Evolutionary conservation across 2,113 vertebrate species (phyloP), one percentile per base, ranked within the genome.

Genomic region (Heteronetta atricapilla): DNA sequence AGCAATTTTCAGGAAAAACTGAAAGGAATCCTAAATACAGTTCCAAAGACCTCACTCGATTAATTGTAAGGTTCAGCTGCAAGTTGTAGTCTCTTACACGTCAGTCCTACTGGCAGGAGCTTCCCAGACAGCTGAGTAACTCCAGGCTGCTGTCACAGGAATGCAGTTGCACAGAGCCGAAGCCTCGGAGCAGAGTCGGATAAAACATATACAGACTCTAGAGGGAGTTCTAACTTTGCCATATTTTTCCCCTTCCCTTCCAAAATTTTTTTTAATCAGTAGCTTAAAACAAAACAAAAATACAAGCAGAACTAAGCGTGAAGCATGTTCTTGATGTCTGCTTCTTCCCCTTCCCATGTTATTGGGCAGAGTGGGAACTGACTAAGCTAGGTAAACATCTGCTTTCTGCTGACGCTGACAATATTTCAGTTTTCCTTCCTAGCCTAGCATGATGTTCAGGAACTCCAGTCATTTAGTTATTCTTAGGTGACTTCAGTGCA

Each of bases 201-300:
- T 8, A 38, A 55, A 77, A 31, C 74, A 6, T 3, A 22, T 8
- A n/a, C 75, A 86, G 91, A 93, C 91, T 93, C 91, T 96, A 96
- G 89, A 95, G 88, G 95, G 95, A 96, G 90, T 94, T 86, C 94
- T 94, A 91, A 91, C 89, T 93, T 91, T 88, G 68, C 76, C 73
- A 1, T 40, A 75, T 31, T 42, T 34, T 55, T 63, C 83, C 73
- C 89, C 84, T 78, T 4, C 60, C 89, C 77, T 70, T 4, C 4
- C 14, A 5, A 31, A 26, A 0, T 42, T 89, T 44, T 50, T 42
- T n/a, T n/a, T n/a, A n/a, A 55, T 13, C 68, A 4, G 23, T 18
- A 8, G 6, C 13, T 77, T 44, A 42, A n/a, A 76, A 63, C 7
- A 28, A 88, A 91, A 60, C 21, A n/a, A 46, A 28, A 46, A 21